Percentiles rank a stretch among this genome's conserved stretches.
phyloP scores from a whole-genome alignment of 2,113 vertebrate genomes.

The Planiliza haematocheilus region DNA sequence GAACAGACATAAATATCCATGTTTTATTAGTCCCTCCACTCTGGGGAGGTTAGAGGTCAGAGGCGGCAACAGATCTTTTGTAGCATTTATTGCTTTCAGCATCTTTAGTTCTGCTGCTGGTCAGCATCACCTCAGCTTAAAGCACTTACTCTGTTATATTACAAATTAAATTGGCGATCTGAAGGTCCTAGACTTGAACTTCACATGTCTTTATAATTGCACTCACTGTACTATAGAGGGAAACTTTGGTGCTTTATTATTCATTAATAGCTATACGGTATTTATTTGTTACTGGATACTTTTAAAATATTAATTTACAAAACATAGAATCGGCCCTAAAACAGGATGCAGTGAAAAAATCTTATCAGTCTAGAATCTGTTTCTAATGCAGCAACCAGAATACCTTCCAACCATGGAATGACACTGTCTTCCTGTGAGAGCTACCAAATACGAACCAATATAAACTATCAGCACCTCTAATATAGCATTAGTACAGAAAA shows the following conservation, averaged over 20 bases:
- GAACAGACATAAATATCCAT: slow-evolving; percentile 9
- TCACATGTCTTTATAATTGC: not conserved
- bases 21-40: not conserved
- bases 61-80: not conserved
- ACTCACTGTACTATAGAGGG: not conserved
- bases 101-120: not conserved
- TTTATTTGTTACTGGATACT: too few relatives aligned
- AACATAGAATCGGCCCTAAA: not conserved
- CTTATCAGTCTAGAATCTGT: not conserved
- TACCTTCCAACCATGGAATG: too few relatives aligned
- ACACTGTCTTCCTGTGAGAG: too few relatives aligned
- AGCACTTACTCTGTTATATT: too few relatives aligned
- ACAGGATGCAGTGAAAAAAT: not conserved
- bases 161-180: not conserved
- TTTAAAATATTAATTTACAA: not conserved
- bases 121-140: not conserved
- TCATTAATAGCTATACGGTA: too few relatives aligned
- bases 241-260: not conserved
- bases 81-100: too few relatives aligned
- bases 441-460: too few relatives aligned
- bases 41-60: slow-evolving; percentile 16
- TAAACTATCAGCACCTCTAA: too few relatives aligned
- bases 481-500: not conserved
- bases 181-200: not conserved
- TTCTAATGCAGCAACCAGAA: not conserved